Conservation (phyloP, 2,888 invertebrate species). For the Halictus ligatus region DNA sequence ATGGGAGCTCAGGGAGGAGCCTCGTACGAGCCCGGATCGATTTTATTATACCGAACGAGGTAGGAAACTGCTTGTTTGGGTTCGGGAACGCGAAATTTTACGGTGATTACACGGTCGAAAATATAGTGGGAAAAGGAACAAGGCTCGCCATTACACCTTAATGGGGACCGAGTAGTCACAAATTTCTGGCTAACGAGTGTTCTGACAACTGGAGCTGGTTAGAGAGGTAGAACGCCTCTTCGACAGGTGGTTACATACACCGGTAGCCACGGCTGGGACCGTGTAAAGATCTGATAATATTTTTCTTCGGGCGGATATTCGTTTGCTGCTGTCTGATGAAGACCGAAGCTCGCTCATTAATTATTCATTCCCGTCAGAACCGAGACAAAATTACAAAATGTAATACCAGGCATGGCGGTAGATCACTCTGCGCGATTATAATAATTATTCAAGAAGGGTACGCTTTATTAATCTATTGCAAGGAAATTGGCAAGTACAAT, state of each 20-base stretch:
- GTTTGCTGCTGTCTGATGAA: neutral
- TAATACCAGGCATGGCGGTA: neutral
- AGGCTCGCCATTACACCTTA: slow-evolving; percentile 35
- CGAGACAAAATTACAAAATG: neutral
- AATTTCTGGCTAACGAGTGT: slow-evolving; percentile 74
- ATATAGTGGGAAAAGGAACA: slow-evolving; percentile 48
- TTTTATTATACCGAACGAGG: slow-evolving; percentile 48
- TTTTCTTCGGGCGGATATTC: neutral
- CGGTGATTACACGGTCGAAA: slow-evolving; percentile 49
- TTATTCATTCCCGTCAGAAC: neutral
- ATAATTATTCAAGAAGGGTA: neutral
- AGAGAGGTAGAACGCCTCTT: slow-evolving; percentile 66
- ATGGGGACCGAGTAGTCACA: slow-evolving; percentile 61
- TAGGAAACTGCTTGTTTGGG: slow-evolving; percentile 46
- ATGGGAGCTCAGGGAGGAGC: neutral
- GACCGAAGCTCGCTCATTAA: neutral
- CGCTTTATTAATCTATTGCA: neutral
- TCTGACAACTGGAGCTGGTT: slow-evolving; percentile 56
- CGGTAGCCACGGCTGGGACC: neutral
- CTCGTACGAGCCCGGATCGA: slow-evolving; percentile 40
- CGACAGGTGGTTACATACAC: slow-evolving; percentile 72
- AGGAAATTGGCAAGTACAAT: neutral
- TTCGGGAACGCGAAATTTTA: slow-evolving; percentile 52
- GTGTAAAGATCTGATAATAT: neutral
- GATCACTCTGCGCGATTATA: neutral